A percentile compares a stretch with the other conserved stretches of the same genome.
phyloP scores from a whole-genome alignment of 2,888 invertebrate genomes.

The Drosophila merina region DNA sequence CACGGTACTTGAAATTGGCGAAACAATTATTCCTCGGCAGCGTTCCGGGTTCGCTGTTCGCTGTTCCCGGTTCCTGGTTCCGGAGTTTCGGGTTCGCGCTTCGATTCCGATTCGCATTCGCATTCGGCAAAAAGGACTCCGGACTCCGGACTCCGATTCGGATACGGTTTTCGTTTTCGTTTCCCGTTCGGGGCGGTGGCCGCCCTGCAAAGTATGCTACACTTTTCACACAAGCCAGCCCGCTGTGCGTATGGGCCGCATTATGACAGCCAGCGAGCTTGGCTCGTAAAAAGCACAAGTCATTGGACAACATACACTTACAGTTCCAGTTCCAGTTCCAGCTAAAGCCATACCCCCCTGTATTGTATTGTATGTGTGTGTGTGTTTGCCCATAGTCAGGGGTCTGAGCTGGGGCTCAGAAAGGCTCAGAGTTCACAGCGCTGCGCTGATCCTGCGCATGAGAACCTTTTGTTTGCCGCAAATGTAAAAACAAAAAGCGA shows the following conservation, averaged over 20 bases:
- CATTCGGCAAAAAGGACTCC: not conserved
- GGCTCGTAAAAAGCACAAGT: conserved; percentile 69
- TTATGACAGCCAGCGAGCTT: conserved; percentile 64
- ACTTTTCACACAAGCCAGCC: conserved; percentile 52
- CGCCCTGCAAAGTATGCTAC: conserved; percentile 69
- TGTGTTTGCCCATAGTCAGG: conserved; percentile 17
- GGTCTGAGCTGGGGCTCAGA: conserved; percentile 46
- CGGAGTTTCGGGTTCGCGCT: conserved; percentile 2
- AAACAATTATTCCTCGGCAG: conserved; percentile 69
- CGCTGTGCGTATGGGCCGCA: conserved; percentile 54
- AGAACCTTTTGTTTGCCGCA: conserved; percentile 75
- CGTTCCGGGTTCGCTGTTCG: conserved; percentile 2
- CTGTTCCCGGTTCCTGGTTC: conserved; percentile 14
- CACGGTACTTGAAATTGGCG: conserved; percentile 77
- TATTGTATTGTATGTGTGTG: not conserved
- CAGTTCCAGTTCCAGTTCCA: conserved; percentile 8
- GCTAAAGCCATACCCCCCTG: not conserved
- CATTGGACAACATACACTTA: conserved; percentile 56
- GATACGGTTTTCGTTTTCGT: conserved; percentile 5
- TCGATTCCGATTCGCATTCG: conserved; percentile 8
- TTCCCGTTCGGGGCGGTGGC: conserved; percentile 38
- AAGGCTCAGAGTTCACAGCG: conserved; percentile 68
- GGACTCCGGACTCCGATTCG: not conserved
- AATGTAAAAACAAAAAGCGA: conserved; percentile 57
- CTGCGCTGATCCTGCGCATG: conserved; percentile 75